A percentile compares a stretch with the other conserved stretches of the same genome.
Conservation (phyloP, 2,797 vertebrate species). For the Phataginus tricuspis region DNA sequence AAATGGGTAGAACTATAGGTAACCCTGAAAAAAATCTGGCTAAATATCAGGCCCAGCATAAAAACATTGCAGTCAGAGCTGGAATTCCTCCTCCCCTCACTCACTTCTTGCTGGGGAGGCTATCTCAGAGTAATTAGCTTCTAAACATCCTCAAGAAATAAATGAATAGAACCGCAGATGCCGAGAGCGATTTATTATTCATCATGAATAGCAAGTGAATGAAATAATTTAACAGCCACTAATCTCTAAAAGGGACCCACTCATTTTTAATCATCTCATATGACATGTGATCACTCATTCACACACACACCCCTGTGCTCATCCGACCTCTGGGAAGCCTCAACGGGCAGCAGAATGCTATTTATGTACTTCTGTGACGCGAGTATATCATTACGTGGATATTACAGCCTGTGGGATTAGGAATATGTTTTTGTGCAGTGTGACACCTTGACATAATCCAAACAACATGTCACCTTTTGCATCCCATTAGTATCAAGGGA, state of each 20-base stretch:
- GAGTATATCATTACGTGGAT: conserved; percentile 58
- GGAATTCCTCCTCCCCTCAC: background rate
- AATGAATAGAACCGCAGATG: conserved; percentile 84
- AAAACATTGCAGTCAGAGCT: background rate
- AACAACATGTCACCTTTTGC: conserved; percentile 37
- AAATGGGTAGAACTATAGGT: conserved; percentile 2
- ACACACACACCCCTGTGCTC: conserved; percentile 50
- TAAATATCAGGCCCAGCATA: background rate
- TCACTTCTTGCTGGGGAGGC: conserved; percentile 63
- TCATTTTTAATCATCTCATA: conserved; percentile 63
- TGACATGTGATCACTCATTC: conserved; percentile 69
- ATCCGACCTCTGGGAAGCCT: background rate
- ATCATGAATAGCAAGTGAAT: conserved; percentile 84
- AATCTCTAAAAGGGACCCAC: conserved; percentile 78
- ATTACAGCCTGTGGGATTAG: conserved; percentile 30
- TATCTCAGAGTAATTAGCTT: conserved; percentile 84
- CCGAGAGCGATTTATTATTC: conserved; percentile 87
- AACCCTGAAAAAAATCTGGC: conserved; percentile 11
- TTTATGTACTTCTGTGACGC: conserved; percentile 62
- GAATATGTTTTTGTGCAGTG: background rate
- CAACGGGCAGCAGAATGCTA: background rate
- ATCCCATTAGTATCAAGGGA: conserved; percentile 48
- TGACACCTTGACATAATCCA: conserved; percentile 45
- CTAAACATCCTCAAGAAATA: conserved; percentile 84
- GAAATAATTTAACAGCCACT: conserved; percentile 83